Evolutionary conservation across 2,888 invertebrate species (phyloP).

Genomic region (Agrochola lota): DNA sequence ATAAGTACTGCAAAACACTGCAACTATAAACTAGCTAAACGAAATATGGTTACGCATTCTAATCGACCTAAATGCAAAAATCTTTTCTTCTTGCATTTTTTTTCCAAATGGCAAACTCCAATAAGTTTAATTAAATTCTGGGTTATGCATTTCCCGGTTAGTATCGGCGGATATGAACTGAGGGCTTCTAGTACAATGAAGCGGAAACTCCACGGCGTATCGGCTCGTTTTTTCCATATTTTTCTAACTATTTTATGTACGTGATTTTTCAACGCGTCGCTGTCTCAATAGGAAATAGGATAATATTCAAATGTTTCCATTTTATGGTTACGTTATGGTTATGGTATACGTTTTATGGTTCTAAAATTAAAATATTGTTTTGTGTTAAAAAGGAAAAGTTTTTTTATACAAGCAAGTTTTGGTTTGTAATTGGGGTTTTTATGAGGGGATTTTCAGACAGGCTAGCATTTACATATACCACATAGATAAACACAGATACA

Average conservation of each 20-base stretch:
- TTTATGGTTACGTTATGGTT: no score
- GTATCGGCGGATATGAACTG: slow-evolving; percentile 57
- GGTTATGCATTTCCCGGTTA: slow-evolving; percentile 50
- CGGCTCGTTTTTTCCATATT: slow-evolving; percentile 41
- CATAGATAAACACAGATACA: not conserved
- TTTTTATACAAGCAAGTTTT: no score
- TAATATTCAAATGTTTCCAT: not conserved
- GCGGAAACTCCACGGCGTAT: slow-evolving; percentile 56
- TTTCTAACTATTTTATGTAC: slow-evolving; percentile 1
- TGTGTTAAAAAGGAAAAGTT: not conserved
- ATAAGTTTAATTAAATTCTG: slow-evolving; percentile 45
- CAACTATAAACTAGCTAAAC: not conserved
- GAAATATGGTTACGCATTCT: not conserved
- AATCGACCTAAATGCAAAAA: not conserved
- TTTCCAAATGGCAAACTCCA: not conserved
- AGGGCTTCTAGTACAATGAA: slow-evolving; percentile 62
- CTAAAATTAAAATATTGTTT: not conserved
- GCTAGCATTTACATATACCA: not conserved
- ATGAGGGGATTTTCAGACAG: not conserved
- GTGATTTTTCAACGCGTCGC: slow-evolving; percentile 39
- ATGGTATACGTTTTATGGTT: not conserved
- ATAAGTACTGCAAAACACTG: no score
- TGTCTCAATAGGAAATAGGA: not conserved
- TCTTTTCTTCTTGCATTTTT: not conserved
- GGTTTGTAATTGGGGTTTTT: not conserved